Evolutionary conservation across 1,140 invertebrate species (phyloP), one percentile per base, ranked within the genome.

Genomic region (Drosophila quadrilineata): DNA sequence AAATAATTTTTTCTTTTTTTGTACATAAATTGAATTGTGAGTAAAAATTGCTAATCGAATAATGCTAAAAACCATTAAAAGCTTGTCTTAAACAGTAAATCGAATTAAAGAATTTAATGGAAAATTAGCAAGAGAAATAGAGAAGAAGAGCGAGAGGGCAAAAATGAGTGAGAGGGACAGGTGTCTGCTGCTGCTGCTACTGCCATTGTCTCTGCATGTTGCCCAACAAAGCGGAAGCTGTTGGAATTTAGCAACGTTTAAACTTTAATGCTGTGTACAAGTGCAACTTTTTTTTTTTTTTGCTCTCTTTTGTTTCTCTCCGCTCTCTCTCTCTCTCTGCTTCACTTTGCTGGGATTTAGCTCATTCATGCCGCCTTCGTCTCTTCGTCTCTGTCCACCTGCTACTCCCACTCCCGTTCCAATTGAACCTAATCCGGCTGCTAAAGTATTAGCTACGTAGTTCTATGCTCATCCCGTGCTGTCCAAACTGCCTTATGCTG

Each of bases 371-470:
- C n/a, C n/a, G n/a, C n/a, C n/a, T n/a, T n/a, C n/a, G n/a, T n/a
- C n/a, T n/a, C n/a, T n/a, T n/a, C n/a, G n/a, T n/a, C n/a, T n/a
- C n/a, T n/a, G n/a, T n/a, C n/a, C n/a, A n/a, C n/a, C n/a, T n/a
- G n/a, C n/a, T n/a, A n/a, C n/a, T n/a, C n/a, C n/a, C n/a, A n/a
- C n/a, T n/a, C 56, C 68, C 73, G 70, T 74, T 71, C 66, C 79
- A 79, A 85, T 85, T 85, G 79, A 82, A 82, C 79, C 80, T 85
- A 85, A 85, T 85, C 79, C 79, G 66, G 79, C 79, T 85, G 79
- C 79, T 85, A 77, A 84, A 85, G 79, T 79, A 85, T 85, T 85
- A 85, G 79, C 77, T 84, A 74, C 79, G 79, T 84, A 71, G 79
- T 85, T 85, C 79, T 84, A 71, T 84, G 70, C 77, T 82, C 77